phyloP scores from a whole-genome alignment of 2,113 vertebrate genomes.

The Thamnaconus septentrionalis region DNA sequence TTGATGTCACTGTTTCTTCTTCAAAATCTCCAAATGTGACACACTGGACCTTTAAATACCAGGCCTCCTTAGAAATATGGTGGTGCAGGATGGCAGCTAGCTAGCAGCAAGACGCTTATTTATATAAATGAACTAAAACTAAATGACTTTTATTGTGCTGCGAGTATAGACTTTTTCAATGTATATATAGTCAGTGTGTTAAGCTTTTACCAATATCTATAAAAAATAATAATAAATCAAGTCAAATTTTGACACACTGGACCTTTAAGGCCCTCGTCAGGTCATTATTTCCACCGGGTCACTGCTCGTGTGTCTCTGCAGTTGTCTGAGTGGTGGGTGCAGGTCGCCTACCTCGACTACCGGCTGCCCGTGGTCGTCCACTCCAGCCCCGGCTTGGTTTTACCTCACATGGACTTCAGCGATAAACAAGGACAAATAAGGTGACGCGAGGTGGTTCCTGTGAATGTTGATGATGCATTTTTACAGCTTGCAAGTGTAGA shows the following conservation, averaged over 20 bases:
- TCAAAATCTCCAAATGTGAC: too few species aligned
- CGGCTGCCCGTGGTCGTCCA: constrained; percentile 90
- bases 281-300: background rate
- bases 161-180: too few species aligned
- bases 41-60: too few species aligned
- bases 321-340: constrained; percentile 97
- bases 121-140: too few species aligned
- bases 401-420: constrained; percentile 87
- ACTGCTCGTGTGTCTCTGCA: constrained; percentile 44
- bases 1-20: too few species aligned
- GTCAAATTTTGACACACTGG: background rate
- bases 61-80: too few species aligned
- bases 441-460: constrained; percentile 67
- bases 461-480: background rate
- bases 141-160: too few species aligned
- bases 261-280: background rate
- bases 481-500: background rate
- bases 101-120: too few species aligned
- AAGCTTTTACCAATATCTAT: too few species aligned
- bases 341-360: constrained; percentile 90
- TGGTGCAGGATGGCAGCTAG: too few species aligned
- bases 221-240: too few species aligned
- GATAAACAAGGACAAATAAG: constrained; percentile 94
- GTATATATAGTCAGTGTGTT: too few species aligned
- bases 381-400: constrained; percentile 88